Evolutionary conservation across 2,113 vertebrate genomes (phyloP), one percentile per base, ranked within the genome.

Genomic region (Plectropomus leopardus): DNA sequence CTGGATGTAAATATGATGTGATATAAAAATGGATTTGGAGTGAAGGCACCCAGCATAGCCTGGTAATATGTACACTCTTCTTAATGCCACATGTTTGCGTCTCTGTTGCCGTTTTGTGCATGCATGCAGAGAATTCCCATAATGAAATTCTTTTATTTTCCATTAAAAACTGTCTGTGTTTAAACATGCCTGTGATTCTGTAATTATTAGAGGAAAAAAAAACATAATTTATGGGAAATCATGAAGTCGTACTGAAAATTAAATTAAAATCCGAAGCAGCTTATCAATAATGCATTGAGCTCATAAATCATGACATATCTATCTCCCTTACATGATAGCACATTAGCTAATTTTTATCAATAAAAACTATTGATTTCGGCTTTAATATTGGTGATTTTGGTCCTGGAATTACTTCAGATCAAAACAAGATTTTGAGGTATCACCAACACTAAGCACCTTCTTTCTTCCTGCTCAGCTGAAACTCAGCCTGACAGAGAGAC

Each of bases 401-500:
- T 10, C 11, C 11, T 51, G 50, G n/a, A 36, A 36, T 8, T 36
- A 36, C 6, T 7, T 36, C 6, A 8, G n/a, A n/a, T n/a, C n/a
- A n/a, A n/a, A n/a, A n/a, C n/a, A n/a, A n/a, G n/a, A n/a, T n/a
- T n/a, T n/a, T n/a, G n/a, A n/a, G n/a, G n/a, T n/a, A n/a, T n/a
- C n/a, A n/a, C n/a, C n/a, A n/a, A n/a, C n/a, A n/a, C n/a, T n/a
- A n/a, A n/a, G n/a, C n/a, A n/a, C n/a, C 47, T 13, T 9, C 26
- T 57, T 4, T 42, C 30, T 8, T 69, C 45, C 50, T 69, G n/a
- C 42, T 26, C 30, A n/a, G 32, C 44, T 65, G 9, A 57, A 65
- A 48, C 63, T 59, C 70, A 36, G 7, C 4, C 16, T 19, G 59
- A 70, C 59, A 76, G 36, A 19, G 55, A 72, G 40, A 15, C 9